phyloP scores from a whole-genome alignment of 2,888 invertebrate genomes.

The Rhimphoctona megacephalus region DNA sequence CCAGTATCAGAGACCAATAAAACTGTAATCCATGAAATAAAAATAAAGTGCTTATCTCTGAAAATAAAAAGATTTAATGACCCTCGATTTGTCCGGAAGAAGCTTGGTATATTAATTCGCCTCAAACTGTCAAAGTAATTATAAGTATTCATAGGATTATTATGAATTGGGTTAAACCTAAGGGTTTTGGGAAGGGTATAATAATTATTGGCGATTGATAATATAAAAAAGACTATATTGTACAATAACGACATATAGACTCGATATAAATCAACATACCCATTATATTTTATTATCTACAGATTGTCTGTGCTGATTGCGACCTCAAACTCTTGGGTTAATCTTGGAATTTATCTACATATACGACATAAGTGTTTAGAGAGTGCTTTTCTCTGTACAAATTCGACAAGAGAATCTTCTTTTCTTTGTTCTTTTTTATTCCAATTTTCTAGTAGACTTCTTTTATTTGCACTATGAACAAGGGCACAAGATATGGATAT shows the following conservation, averaged over 20 bases:
- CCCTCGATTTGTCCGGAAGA: not conserved
- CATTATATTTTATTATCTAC: conserved; percentile 43
- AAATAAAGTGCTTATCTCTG: not conserved
- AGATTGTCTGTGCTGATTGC: conserved; percentile 58
- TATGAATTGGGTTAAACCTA: conserved; percentile 76
- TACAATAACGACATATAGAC: conserved; percentile 26
- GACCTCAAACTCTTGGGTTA: conserved; percentile 68
- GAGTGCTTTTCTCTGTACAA: conserved; percentile 68
- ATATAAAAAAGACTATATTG: not conserved
- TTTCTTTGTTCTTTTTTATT: conserved; percentile 36
- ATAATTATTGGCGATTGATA: conserved; percentile 49
- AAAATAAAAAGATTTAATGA: not conserved
- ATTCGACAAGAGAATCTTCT: conserved; percentile 55
- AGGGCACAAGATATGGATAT: conserved; percentile 35
- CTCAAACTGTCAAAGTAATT: conserved; percentile 72
- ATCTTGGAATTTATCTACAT: conserved; percentile 63
- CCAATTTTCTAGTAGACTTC: conserved; percentile 38
- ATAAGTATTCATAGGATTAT: conserved; percentile 69
- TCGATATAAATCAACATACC: conserved; percentile 26
- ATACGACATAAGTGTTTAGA: conserved; percentile 67
- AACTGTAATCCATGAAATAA: not conserved
- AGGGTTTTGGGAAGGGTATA: conserved; percentile 76
- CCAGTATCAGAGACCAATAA: not conserved
- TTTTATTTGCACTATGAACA: conserved; percentile 39
- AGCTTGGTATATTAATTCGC: conserved; percentile 26